A percentile compares a stretch with the other conserved stretches of the same genome.
These are phyloP conservation scores for Xylophagus ater DNA, from an alignment of 2,888 invertebrate genomes.

Conservation along the genomic window DNA sequence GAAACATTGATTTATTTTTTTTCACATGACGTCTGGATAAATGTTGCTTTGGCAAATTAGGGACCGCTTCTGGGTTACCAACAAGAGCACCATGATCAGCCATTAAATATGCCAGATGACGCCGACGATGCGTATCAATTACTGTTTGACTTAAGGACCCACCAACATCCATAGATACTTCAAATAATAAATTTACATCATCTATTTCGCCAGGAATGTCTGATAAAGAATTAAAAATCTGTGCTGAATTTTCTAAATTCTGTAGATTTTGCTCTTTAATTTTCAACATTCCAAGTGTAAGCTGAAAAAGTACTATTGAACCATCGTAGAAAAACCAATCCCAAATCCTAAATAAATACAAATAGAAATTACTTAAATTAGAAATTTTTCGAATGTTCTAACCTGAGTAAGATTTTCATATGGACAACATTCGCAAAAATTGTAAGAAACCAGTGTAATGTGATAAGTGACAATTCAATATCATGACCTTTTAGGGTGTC, in stretches of 20 bases:
- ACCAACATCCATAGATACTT: slow-evolving; percentile 62
- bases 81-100: slow-evolving; percentile 91
- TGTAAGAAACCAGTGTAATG: slow-evolving; percentile 95
- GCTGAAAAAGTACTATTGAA: slow-evolving; percentile 85
- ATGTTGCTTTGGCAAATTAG: slow-evolving; percentile 90
- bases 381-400: neutral
- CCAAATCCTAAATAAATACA: slow-evolving; percentile 63
- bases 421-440: slow-evolving; percentile 94
- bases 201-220: slow-evolving; percentile 91
- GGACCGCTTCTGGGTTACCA: slow-evolving; percentile 77
- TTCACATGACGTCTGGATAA: slow-evolving; percentile 76
- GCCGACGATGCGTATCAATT: slow-evolving; percentile 72
- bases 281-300: slow-evolving; percentile 89
- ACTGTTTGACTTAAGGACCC: slow-evolving; percentile 66
- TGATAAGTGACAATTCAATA: slow-evolving; percentile 88
- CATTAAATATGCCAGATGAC: slow-evolving; percentile 92
- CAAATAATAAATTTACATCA: slow-evolving; percentile 68
- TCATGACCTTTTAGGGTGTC: slow-evolving; percentile 87
- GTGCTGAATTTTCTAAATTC: slow-evolving; percentile 86
- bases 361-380: neutral
- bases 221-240: slow-evolving; percentile 94
- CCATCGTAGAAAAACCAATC: slow-evolving; percentile 96
- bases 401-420: slow-evolving; percentile 69
- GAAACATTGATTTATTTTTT: slow-evolving; percentile 81
- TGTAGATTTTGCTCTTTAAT: slow-evolving; percentile 73